A percentile compares a stretch with the other conserved stretches of the same genome.
Evolutionary conservation across 1,140 invertebrate genomes (phyloP).

Genomic region (Elymnias hypermnestra): DNA sequence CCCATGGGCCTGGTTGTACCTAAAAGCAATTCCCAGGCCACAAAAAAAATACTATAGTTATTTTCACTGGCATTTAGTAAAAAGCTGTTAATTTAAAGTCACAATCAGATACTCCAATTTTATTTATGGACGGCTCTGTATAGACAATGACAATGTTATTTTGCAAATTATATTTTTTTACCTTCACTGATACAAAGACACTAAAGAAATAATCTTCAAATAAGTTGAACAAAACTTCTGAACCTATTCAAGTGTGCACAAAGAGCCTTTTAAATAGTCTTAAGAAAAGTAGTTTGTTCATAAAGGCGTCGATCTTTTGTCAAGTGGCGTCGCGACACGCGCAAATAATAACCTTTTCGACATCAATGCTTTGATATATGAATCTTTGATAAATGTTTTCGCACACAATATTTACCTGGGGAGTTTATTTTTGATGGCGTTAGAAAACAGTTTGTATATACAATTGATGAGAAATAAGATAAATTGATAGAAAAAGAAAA

Average conservation of each 20-base stretch:
- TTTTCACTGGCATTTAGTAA: no score
- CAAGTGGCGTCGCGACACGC: conserved; percentile 1
- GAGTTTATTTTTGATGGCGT: background rate
- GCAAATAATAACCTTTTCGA: conserved; percentile 9
- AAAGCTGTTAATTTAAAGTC: no score
- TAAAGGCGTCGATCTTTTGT: conserved; percentile 5
- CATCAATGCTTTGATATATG: conserved; percentile 11
- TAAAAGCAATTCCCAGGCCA: no score
- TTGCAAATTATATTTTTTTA: background rate
- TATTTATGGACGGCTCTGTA: no score
- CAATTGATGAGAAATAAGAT: no score
- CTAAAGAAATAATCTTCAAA: background rate
- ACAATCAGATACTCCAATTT: no score
- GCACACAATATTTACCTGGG: conserved; percentile 1
- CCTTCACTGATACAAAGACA: background rate
- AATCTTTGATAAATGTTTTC: conserved; percentile 9
- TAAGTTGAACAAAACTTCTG: conserved; percentile 1
- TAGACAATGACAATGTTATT: no score
- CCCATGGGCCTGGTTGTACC: no score
- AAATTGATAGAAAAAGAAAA: no score
- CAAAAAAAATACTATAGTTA: no score
- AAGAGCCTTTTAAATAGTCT: conserved; percentile 4
- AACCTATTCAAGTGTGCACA: conserved; percentile 4
- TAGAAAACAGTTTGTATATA: no score
- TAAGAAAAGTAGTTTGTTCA: conserved; percentile 5